Evolutionary conservation across 2,113 vertebrate species (phyloP).

Genomic region (Percina caprodes): DNA sequence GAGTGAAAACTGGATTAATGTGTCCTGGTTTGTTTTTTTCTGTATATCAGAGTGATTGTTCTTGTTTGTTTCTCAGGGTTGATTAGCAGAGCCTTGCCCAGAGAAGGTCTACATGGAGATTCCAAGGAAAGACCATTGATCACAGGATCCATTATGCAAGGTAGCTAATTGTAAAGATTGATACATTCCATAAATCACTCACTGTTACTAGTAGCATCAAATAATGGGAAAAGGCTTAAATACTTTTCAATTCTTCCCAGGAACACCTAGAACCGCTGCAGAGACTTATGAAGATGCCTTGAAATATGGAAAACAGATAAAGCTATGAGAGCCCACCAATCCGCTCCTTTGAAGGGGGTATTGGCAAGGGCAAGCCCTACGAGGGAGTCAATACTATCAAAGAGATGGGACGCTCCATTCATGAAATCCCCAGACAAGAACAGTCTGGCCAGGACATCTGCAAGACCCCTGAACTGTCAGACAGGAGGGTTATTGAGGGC

Average conservation of each 20-base stretch:
- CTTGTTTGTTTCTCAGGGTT: constrained; percentile 83
- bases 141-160: constrained; percentile 98
- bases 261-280: constrained; percentile 92
- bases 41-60: background rate
- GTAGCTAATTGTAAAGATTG: constrained; percentile 75
- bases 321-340: constrained; percentile 95
- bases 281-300: constrained; percentile 94
- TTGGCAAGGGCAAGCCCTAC: constrained; percentile 95
- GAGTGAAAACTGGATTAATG: no score
- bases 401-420: constrained; percentile 97
- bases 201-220: background rate
- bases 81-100: constrained; percentile 93
- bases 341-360: constrained; percentile 94
- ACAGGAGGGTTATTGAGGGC: constrained; percentile 89
- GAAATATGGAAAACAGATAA: constrained; percentile 97
- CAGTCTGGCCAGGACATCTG: constrained; percentile 89
- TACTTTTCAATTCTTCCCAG: constrained; percentile 75
- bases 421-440: constrained; percentile 97
- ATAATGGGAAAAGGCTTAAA: background rate
- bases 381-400: constrained; percentile 97
- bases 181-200: background rate
- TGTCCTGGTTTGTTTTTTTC: constrained; percentile 1
- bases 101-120: constrained; percentile 92
- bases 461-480: constrained; percentile 92
- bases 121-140: constrained; percentile 92